Conservation (phyloP, 2,888 invertebrate species). For the Ochlodes sylvanus region DNA sequence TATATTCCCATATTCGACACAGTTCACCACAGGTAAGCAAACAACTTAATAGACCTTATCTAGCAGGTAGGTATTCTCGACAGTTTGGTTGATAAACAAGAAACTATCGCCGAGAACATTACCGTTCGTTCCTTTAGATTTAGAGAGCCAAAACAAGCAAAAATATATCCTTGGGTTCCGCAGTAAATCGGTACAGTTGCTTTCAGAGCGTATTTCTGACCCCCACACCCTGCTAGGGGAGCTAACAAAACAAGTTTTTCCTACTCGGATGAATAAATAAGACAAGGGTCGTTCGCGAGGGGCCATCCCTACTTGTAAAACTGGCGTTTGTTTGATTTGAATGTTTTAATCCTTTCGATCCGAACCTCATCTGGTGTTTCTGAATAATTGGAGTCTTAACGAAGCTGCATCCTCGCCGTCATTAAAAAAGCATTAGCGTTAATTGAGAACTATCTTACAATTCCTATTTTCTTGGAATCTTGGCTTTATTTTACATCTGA, state of each 20-base stretch:
- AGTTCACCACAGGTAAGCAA: slow-evolving; percentile 2
- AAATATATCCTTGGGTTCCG: slow-evolving; percentile 62
- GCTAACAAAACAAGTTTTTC: slow-evolving; percentile 83
- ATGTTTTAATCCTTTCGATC: slow-evolving; percentile 82
- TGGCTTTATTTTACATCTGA: not conserved
- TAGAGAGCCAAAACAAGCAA: slow-evolving; percentile 67
- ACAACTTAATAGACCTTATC: slow-evolving; percentile 1
- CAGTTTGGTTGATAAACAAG: slow-evolving; percentile 36
- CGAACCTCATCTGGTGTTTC: slow-evolving; percentile 60
- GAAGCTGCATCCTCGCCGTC: slow-evolving; percentile 22
- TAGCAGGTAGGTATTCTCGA: not conserved
- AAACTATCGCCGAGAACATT: slow-evolving; percentile 47
- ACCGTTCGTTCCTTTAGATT: slow-evolving; percentile 49
- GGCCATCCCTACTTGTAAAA: slow-evolving; percentile 70
- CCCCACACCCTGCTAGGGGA: slow-evolving; percentile 57
- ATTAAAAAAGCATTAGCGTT: slow-evolving; percentile 29
- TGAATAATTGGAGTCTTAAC: slow-evolving; percentile 42
- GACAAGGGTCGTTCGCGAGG: slow-evolving; percentile 72
- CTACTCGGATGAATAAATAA: slow-evolving; percentile 82
- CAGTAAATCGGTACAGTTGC: slow-evolving; percentile 68
- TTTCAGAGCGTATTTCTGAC: slow-evolving; percentile 63
- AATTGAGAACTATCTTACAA: slow-evolving; percentile 26
- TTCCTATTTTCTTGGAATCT: slow-evolving; percentile 20
- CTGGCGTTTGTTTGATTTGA: slow-evolving; percentile 79
- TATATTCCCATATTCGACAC: too few species aligned